Evolutionary conservation across 2,888 invertebrate species (phyloP), one percentile per base, ranked within the genome.

Genomic region (Busseola fusca): DNA sequence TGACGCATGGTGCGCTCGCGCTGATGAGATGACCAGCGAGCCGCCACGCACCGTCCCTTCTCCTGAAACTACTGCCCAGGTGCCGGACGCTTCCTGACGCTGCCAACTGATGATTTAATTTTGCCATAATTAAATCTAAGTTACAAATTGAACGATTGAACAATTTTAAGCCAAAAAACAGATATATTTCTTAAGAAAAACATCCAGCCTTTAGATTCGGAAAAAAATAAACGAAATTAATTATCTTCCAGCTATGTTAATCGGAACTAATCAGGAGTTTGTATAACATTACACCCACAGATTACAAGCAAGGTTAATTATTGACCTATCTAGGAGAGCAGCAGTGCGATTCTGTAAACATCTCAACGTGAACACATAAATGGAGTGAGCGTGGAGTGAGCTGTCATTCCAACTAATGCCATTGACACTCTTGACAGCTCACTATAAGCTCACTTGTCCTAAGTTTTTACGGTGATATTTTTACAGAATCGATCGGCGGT

Each of bases 1-100:
- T 0, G 97, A 97, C 1, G 96, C 96, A 86, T 98, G 97, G 78
- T 96, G 96, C 3, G 96, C 93, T 68, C 96, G 96, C 54, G 96
- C 96, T 67, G 96, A 96, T 21, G 96, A 95, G 66, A 98, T 80
- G 12, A 96, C 86, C 3, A 95, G 87, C 0, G 94, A 90, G 0
- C 93, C 93, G 0, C 91, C 92, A 0, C 93, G 89, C 0, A 94
- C 92, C 0, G 90, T 89, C 1, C 93, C 94, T 69, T 95, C 95
- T 6, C 88, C 89, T 1, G 93, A 84, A 3, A 90, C 88, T 1
- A 91, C 82, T 6, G 89, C 86, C 95, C 95, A 95, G 0, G 91
- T 87, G 0, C 95, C 95, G 54, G 89, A 91, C 18, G 86, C 86
- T 71, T 95, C 95, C 90, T 95, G 95, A 79, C 92, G 91, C 90